Base-by-base conservation (phyloP, 1,140 invertebrate species). In the Venturia canescens region DNA sequence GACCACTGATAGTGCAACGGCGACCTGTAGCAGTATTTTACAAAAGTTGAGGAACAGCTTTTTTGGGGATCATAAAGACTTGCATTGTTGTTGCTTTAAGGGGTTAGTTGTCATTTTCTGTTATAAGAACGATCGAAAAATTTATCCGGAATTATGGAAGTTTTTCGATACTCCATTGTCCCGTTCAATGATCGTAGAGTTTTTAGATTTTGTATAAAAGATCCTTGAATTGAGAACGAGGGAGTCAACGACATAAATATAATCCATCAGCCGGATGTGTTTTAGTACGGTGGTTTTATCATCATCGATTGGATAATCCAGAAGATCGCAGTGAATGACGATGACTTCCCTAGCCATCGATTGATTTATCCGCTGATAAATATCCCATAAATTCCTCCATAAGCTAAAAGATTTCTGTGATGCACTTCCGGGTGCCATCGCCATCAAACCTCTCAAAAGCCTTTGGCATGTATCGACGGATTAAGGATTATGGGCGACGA, bases 401-500 rank as follows among this genome's bases (percentile, higher is more conserved):
- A 29, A 23, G 63, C 63, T 29, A 1, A 26, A 50, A 53, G 50
- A 27, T 53, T 75, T 50, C 50, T 13, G 27, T 75, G 48, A 6
- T 34, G 26, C 72, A 29, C 26, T 50, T 27, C 44, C 18, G n/a
- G 50, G 7, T 50, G 70, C 70, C 34, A 50, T 21, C 11, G 63
- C 23, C 63, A 66, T 66, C 74, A 29, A 72, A 72, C 38, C 74
- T 60, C 71, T 23, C 57, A 23, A 69, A 75, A 31, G 50, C 34
- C 53, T 44, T 48, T 66, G 53, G 50, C 77, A 11, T 71, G 84
- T 87, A 89, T 87, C 87, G 85, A 86, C 81, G 84, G 87, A 89
- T 89, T 89, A 88, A 81, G 86, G 89, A 90, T 90, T 89, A 89
- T 80, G 72, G 83, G 83, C 27, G 63, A 66, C 71, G 82, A 86